A percentile compares a stretch with the other conserved stretches of the same genome.
Conservation (phyloP, 2,113 vertebrate genomes). For the Opisthocomus hoazin region DNA sequence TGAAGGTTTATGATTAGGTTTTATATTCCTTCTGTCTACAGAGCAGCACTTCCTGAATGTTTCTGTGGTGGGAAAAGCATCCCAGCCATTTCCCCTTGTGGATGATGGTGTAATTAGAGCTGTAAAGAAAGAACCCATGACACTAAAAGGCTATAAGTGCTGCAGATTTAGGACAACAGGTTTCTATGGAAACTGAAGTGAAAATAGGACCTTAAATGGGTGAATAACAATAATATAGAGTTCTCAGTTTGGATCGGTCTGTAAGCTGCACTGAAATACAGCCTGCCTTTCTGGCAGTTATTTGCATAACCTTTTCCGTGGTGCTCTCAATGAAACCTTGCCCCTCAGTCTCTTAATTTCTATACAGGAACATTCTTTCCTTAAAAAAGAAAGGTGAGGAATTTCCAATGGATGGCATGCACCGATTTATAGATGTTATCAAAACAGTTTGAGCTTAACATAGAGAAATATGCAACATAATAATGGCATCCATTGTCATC, state of each 20-base stretch:
- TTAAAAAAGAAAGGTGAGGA: neutral
- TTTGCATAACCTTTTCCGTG: slow-evolving; percentile 28
- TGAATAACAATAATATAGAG: slow-evolving; percentile 41
- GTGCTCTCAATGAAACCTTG: neutral
- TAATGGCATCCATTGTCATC: neutral
- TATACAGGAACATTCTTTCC: neutral
- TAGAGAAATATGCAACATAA: neutral
- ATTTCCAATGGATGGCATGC: neutral
- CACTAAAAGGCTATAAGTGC: slow-evolving; percentile 65
- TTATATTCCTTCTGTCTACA: slow-evolving; percentile 56
- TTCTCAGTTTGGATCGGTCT: slow-evolving; percentile 37
- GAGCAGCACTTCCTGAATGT: slow-evolving; percentile 55
- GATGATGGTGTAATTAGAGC: slow-evolving; percentile 66
- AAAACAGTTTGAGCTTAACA: neutral
- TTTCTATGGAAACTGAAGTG: slow-evolving; percentile 66
- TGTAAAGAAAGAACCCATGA: slow-evolving; percentile 63
- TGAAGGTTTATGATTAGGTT: slow-evolving; percentile 60
- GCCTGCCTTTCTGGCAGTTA: slow-evolving; percentile 7
- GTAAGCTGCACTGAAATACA: slow-evolving; percentile 21
- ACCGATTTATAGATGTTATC: neutral
- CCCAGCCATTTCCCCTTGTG: slow-evolving; percentile 63
- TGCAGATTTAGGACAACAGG: slow-evolving; percentile 64
- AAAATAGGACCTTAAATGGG: slow-evolving; percentile 54
- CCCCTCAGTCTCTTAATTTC: neutral
- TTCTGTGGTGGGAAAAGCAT: slow-evolving; percentile 67